These are phyloP conservation scores for Astur gentilis DNA, from an alignment of 2,113 vertebrate genomes.

Conservation along the genomic window DNA sequence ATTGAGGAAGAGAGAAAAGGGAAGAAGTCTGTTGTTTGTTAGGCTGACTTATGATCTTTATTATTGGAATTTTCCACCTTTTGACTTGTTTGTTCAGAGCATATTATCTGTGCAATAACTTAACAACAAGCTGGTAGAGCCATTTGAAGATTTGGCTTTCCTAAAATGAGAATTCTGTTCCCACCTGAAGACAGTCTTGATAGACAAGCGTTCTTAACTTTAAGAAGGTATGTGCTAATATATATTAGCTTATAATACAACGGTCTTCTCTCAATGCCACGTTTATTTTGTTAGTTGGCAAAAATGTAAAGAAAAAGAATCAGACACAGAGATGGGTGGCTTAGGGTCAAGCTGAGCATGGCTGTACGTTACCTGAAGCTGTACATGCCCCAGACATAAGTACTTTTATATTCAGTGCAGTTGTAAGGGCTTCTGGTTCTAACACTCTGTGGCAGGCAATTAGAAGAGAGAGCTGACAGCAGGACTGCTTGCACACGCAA, in stretches of 20 bases:
- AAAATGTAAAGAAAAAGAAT: background rate
- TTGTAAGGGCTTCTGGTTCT: background rate
- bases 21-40: background rate
- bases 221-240: background rate
- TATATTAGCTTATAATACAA: background rate
- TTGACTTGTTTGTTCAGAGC: background rate
- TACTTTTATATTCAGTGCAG: background rate
- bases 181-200: background rate
- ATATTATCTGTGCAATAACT: background rate
- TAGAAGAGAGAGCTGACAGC: background rate
- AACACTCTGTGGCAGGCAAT: background rate
- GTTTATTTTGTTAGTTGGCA: background rate
- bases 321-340: background rate
- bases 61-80: background rate
- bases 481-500: background rate
- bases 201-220: background rate
- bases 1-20: background rate
- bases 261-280: rapidly evolving
- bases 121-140: background rate
- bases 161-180: background rate
- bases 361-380: background rate
- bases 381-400: background rate
- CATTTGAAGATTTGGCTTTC: background rate
- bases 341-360: background rate
- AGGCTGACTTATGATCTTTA: background rate